phyloP scores from a whole-genome alignment of 2,888 invertebrate genomes.

The Hoplodrina ambigua region DNA sequence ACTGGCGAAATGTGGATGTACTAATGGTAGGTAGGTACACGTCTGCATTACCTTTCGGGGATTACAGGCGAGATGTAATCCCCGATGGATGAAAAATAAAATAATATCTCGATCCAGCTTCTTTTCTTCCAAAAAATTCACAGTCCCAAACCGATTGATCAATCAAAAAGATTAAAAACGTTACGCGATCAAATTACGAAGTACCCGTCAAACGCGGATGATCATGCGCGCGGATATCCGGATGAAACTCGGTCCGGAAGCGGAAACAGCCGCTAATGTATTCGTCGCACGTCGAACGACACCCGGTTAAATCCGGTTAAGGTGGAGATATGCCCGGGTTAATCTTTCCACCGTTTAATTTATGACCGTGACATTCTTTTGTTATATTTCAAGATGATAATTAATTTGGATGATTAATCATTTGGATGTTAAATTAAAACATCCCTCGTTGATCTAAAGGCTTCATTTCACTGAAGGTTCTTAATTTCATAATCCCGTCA shows the following conservation, averaged over 20 bases:
- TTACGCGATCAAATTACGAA: slow-evolving; percentile 70
- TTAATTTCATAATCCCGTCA: slow-evolving; percentile 54
- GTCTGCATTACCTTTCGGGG: too few relatives aligned
- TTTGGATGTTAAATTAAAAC: slow-evolving; percentile 54
- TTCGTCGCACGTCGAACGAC: slow-evolving; percentile 85
- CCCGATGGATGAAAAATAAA: too few relatives aligned
- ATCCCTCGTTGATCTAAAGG: slow-evolving; percentile 40
- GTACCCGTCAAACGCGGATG: slow-evolving; percentile 73
- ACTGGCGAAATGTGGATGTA: too few relatives aligned
- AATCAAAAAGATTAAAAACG: slow-evolving; percentile 69
- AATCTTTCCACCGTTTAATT: slow-evolving; percentile 85
- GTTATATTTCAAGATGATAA: slow-evolving; percentile 68
- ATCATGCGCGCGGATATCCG: slow-evolving; percentile 79
- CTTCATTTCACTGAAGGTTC: slow-evolving; percentile 40
- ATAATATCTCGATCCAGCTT: not conserved
- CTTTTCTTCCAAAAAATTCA: slow-evolving; percentile 2
- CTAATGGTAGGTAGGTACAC: too few relatives aligned
- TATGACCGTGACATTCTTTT: slow-evolving; percentile 78
- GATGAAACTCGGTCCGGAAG: slow-evolving; percentile 71
- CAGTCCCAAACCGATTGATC: slow-evolving; percentile 44
- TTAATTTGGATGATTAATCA: slow-evolving; percentile 68
- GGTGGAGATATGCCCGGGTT: slow-evolving; percentile 87
- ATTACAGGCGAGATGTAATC: too few relatives aligned
- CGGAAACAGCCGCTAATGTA: slow-evolving; percentile 81
- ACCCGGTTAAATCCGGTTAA: slow-evolving; percentile 86